Percentiles rank a stretch among this genome's conserved stretches.
Conservation (phyloP, 2,888 invertebrate species). For the Papilio gigon region DNA sequence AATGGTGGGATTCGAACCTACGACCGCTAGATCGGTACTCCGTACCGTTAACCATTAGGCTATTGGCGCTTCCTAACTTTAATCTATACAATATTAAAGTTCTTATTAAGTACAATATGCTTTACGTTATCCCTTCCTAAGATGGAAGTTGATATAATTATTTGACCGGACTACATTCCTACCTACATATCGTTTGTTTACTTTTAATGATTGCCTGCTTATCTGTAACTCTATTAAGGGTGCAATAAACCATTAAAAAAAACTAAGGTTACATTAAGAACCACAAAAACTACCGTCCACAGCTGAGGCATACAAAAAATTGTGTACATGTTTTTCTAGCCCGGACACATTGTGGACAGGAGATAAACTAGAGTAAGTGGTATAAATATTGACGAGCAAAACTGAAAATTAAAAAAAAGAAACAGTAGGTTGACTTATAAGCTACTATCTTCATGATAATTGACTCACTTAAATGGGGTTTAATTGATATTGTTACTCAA, state of each 20-base stretch:
- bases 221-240: conserved; percentile 41
- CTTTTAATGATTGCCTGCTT: not conserved
- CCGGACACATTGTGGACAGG: conserved; percentile 55
- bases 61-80: too few relatives aligned
- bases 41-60: too few relatives aligned
- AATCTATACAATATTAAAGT: too few relatives aligned
- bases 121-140: too few relatives aligned
- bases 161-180: too few relatives aligned
- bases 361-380: conserved; percentile 50
- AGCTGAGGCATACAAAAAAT: conserved; percentile 60
- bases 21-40: too few relatives aligned
- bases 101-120: too few relatives aligned
- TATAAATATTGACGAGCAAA: conserved; percentile 6
- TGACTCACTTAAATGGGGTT: too few relatives aligned
- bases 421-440: not conserved
- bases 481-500: not conserved
- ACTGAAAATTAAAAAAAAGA: not conserved
- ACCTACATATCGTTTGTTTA: too few relatives aligned
- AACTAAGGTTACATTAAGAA: conserved; percentile 43
- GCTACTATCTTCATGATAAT: not conserved
- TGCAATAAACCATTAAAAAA: conserved; percentile 42
- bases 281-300: conserved; percentile 54
- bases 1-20: too few relatives aligned
- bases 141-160: too few relatives aligned
- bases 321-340: conserved; percentile 63